phyloP scores from a whole-genome alignment of 2,113 vertebrate species.

The Natator depressus region DNA sequence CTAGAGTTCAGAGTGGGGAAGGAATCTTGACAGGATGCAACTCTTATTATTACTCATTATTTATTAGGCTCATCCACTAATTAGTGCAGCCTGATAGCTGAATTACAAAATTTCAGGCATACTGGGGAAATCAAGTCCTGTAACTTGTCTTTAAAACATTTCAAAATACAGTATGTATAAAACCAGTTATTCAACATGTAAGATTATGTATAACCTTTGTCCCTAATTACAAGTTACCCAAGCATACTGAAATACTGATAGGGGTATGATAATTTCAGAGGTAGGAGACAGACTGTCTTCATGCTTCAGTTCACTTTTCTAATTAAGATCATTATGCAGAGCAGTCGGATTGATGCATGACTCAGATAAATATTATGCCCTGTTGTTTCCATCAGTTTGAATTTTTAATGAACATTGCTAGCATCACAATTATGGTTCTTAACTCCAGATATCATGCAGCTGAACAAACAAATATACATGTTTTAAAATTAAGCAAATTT shows the following conservation, averaged over 20 bases:
- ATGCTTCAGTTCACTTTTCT: constrained; percentile 61
- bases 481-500: constrained; percentile 10
- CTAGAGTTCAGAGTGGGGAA: no score
- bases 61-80: constrained; percentile 13
- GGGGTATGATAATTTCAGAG: constrained; percentile 66
- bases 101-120: constrained; percentile 19
- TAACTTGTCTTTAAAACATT: constrained; percentile 59
- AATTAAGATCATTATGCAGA: constrained; percentile 69
- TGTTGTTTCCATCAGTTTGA: constrained; percentile 69
- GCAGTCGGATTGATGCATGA: constrained; percentile 62
- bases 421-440: constrained; percentile 35
- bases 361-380: constrained; percentile 66
- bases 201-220: constrained; percentile 71
- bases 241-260: constrained; percentile 49
- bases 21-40: background rate
- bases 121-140: constrained; percentile 22
- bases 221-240: constrained; percentile 70
- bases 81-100: background rate
- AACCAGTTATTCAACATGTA: constrained; percentile 68
- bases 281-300: constrained; percentile 67
- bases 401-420: constrained; percentile 62
- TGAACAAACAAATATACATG: constrained; percentile 24
- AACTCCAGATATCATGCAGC: constrained; percentile 19
- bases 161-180: constrained; percentile 28
- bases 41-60: background rate